These are phyloP conservation scores for Tetrao urogallus DNA, from an alignment of 2,113 vertebrate genomes.

Conservation along the genomic window DNA sequence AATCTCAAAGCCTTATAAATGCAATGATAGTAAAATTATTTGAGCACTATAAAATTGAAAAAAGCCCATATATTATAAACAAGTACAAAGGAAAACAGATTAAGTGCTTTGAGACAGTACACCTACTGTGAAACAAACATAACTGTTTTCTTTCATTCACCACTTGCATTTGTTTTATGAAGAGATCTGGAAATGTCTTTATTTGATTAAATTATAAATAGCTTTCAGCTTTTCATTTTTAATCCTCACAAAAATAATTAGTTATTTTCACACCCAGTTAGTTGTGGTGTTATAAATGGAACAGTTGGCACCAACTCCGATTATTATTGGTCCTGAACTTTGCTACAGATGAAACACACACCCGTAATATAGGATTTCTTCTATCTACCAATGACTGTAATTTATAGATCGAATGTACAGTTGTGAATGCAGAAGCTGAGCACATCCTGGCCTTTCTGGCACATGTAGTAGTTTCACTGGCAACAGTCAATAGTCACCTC, in stretches of 20 bases:
- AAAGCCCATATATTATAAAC: neutral
- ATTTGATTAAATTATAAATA: constrained; percentile 19
- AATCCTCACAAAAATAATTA: constrained; percentile 35
- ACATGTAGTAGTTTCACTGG: neutral
- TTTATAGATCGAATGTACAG: neutral
- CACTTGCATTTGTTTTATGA: neutral
- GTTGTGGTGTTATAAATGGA: neutral
- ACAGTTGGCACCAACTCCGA: neutral
- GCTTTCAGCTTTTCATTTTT: constrained; percentile 26
- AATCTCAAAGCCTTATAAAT: neutral
- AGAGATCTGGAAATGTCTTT: neutral
- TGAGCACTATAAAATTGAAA: neutral
- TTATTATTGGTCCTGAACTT: neutral
- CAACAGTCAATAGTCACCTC: neutral
- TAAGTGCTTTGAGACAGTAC: neutral
- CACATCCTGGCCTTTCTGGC: neutral
- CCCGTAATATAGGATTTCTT: neutral
- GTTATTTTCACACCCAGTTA: neutral
- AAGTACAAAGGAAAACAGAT: neutral
- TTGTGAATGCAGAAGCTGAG: rapidly evolving
- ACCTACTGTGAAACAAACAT: neutral
- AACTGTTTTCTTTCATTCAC: neutral
- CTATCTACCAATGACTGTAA: neutral
- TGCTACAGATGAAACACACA: neutral
- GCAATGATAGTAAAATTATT: neutral